Evolutionary conservation across 2,113 vertebrate species (phyloP).

Genomic region (Sinosuthora webbiana): DNA sequence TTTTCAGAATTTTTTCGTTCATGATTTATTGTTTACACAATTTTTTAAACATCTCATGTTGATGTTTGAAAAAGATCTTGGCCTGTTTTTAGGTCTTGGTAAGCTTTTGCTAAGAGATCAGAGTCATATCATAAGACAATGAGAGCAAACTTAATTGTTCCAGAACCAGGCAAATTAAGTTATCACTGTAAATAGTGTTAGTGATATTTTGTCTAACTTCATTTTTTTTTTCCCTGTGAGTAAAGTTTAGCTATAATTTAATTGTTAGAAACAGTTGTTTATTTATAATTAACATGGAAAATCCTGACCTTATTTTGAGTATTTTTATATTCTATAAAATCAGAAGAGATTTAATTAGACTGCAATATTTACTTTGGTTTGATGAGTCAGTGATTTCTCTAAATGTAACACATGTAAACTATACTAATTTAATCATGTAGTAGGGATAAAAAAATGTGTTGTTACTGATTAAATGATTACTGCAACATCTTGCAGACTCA

Average conservation of each 20-base stretch:
- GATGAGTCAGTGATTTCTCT: slow-evolving; percentile 30
- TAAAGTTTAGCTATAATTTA: not conserved
- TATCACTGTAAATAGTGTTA: not conserved
- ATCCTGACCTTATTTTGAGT: not conserved
- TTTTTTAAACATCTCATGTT: not conserved
- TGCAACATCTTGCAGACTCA: slow-evolving; percentile 9
- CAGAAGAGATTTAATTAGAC: slow-evolving; percentile 13
- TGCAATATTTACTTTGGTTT: slow-evolving; percentile 30
- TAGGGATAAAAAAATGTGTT: slow-evolving; percentile 26
- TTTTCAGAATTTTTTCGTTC: not conserved
- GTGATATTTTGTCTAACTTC: not conserved
- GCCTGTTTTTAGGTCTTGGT: not conserved
- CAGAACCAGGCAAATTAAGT: not conserved
- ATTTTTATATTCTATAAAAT: not conserved
- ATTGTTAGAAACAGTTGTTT: not conserved
- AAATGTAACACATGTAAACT: slow-evolving; percentile 24
- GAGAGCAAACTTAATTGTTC: not conserved
- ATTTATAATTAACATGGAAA: not conserved
- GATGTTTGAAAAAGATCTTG: not conserved
- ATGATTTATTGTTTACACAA: not conserved
- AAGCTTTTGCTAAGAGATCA: not conserved
- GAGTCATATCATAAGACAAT: not conserved
- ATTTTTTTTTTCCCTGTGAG: not conserved
- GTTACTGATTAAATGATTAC: slow-evolving; percentile 58
- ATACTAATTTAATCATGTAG: slow-evolving; percentile 37